Percentiles rank a stretch among this genome's conserved stretches.
phyloP scores from a whole-genome alignment of 2,797 vertebrate genomes.

The Lepus oiostolus region DNA sequence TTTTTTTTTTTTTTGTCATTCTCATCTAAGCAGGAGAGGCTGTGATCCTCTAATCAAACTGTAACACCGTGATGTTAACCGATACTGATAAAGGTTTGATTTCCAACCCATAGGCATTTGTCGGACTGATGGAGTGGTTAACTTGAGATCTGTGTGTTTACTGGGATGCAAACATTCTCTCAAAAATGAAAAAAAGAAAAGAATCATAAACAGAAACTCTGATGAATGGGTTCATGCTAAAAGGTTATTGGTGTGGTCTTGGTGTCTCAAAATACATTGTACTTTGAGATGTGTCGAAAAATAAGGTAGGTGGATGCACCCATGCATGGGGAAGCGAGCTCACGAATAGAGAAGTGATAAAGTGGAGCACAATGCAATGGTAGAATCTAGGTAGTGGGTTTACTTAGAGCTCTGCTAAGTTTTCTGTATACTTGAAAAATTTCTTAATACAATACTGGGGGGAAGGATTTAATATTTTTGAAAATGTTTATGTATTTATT shows the following conservation, averaged over 20 bases:
- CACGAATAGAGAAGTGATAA: background rate
- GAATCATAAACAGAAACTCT: background rate
- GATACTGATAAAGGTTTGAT: background rate
- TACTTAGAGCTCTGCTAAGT: background rate
- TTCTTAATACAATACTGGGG: background rate
- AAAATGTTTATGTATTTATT: no score
- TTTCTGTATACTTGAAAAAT: conserved; percentile 16
- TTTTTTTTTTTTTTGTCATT: background rate
- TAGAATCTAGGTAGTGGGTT: background rate
- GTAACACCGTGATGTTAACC: background rate
- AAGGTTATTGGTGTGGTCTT: background rate
- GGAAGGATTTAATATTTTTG: background rate
- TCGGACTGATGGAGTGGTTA: background rate
- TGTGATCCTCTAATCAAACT: background rate
- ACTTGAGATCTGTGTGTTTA: background rate
- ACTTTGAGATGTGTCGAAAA: background rate
- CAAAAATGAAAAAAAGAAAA: background rate
- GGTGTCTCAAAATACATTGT: background rate
- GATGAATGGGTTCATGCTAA: background rate
- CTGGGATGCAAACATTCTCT: background rate
- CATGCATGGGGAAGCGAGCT: background rate
- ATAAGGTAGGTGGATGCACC: background rate
- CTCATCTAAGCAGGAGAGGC: background rate
- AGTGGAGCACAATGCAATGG: background rate
- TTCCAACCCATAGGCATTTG: background rate